phyloP scores from a whole-genome alignment of 2,888 invertebrate species.

The Macrosoma leucophasiata region DNA sequence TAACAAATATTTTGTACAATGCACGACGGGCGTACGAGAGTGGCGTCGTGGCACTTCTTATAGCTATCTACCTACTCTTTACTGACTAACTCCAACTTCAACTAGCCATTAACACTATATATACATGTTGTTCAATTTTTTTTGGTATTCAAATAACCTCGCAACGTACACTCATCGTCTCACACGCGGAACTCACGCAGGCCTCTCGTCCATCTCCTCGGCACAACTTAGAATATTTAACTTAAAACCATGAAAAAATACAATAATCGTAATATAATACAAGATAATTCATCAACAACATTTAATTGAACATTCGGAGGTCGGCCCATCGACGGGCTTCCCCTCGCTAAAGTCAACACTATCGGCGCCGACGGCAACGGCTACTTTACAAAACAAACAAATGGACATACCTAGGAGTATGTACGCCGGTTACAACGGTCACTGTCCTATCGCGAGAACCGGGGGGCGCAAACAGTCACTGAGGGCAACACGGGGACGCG shows the following conservation, averaged over 20 bases:
- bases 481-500: slow-evolving; percentile 57
- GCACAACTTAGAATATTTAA: slow-evolving; percentile 65
- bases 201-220: slow-evolving; percentile 55
- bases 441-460: slow-evolving; percentile 57
- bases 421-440: slow-evolving; percentile 62
- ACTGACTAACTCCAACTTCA: slow-evolving; percentile 59
- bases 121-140: slow-evolving; percentile 74
- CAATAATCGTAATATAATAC: slow-evolving; percentile 72
- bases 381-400: slow-evolving; percentile 66
- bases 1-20: slow-evolving; percentile 76
- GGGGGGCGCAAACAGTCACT: slow-evolving; percentile 57
- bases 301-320: slow-evolving; percentile 57
- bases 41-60: slow-evolving; percentile 70
- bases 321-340: slow-evolving; percentile 39
- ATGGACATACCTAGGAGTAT: slow-evolving; percentile 69
- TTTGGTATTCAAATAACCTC: slow-evolving; percentile 75
- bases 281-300: slow-evolving; percentile 67
- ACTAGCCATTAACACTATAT: slow-evolving; percentile 67
- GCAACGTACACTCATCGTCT: slow-evolving; percentile 61
- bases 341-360: slow-evolving; percentile 54
- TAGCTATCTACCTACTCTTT: slow-evolving; percentile 61
- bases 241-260: slow-evolving; percentile 72
- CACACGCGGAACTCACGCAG: slow-evolving; percentile 45
- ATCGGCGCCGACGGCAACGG: slow-evolving; percentile 60
- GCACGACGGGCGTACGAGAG: slow-evolving; percentile 65